Conservation (phyloP, 2,113 vertebrate species). For the Ploceus nigricollis region DNA sequence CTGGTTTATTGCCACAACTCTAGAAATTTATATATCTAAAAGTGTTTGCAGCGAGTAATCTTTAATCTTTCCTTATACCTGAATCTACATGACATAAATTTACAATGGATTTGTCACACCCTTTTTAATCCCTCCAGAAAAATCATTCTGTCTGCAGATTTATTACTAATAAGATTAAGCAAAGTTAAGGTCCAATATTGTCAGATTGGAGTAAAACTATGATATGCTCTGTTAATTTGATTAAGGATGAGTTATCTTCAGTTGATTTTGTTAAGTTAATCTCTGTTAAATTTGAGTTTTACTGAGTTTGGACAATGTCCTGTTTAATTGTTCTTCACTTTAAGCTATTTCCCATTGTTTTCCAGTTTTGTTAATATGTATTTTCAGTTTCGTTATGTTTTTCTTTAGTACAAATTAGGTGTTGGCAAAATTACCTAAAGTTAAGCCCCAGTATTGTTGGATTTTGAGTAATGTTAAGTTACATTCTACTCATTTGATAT, state of each 20-base stretch:
- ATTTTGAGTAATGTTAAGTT: not conserved
- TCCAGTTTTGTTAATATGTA: not conserved
- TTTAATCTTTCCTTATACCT: not conserved
- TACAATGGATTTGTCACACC: not conserved
- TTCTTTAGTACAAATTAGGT: no score
- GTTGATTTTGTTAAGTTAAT: not conserved
- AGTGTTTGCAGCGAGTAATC: not conserved
- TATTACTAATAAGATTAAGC: not conserved
- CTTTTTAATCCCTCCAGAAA: not conserved
- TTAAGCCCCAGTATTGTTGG: not conserved
- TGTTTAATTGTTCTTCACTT: not conserved
- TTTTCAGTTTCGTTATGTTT: not conserved
- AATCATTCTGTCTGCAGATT: not conserved
- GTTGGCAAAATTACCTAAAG: not conserved
- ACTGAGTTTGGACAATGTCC: not conserved
- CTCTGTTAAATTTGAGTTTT: not conserved
- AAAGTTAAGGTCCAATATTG: not conserved
- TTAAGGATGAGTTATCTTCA: not conserved
- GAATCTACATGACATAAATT: not conserved
- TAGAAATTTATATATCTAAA: not conserved
- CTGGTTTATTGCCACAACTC: not conserved
- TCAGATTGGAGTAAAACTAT: not conserved
- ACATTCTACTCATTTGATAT: no score
- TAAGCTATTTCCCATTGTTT: not conserved
- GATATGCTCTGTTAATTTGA: not conserved